Base-by-base conservation (phyloP, 2,113 vertebrate genomes). In the Petrocephalus microphthalmus region DNA sequence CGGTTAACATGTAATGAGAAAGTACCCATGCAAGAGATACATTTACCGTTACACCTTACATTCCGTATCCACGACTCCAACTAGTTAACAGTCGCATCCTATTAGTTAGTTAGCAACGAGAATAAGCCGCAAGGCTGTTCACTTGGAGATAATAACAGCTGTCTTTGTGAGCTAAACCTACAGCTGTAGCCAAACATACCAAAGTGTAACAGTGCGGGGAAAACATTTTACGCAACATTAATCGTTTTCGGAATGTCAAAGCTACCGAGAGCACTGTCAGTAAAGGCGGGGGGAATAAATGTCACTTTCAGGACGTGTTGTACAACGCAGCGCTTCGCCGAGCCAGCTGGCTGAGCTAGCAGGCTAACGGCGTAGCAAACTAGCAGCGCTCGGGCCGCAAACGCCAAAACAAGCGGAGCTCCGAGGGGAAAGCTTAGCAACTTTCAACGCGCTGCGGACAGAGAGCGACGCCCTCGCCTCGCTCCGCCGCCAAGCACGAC, bases 351-450 rank as follows among this genome's bases (percentile, higher is more conserved):
- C 52, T 33, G 37, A 64, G 84, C 67, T 49, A 52, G 56, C 51
- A 54, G 56, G 74, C 81, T 86, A 78, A 87, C 85, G 19, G 86
- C 54, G 53, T 74, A 78, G 84, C 89, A 86, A 51, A 51, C 37
- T n/a, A 49, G 45, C 81, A 53, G 53, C 5, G 51, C 7, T 25
- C 85, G 49, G 87, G 86, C 86, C 87, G 56, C 57, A 86, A 84
- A 90, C 54, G n/a, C 84, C 88, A 93, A 93, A 92, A 94, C 92
- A 94, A 92, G 56, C 89, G 37, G 85, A 89, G 20, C n/a, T 49
- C 33, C 45, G 86, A 87, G 88, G 82, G 47, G 49, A 47, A 89
- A 86, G 84, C 42, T 19, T 83, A 45, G 51, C 29, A 67, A 84
- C 22, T 84, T 88, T 47, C 45, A 88, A 82, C 85, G 45, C 51